Base-by-base conservation (phyloP, 2,888 invertebrate species). In the Glyphotaelius pellucidus region DNA sequence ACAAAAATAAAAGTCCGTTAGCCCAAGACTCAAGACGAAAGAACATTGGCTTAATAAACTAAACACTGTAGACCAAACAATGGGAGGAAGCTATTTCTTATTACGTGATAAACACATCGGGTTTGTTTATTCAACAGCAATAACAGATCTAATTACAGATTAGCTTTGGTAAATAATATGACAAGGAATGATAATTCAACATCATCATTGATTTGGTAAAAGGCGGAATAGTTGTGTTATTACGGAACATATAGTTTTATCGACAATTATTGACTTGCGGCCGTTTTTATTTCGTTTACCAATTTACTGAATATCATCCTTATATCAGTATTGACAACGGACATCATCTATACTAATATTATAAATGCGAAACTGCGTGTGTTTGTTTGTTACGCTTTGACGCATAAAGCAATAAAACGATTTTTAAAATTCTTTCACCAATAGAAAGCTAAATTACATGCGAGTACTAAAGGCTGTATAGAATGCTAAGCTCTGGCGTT, bases 41-140 rank as follows among this genome's bases (percentile, higher is more conserved):
- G 30, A 42, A 42, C 42, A 86, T 86, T 86, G 85, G 85, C 85
- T 42, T 4, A 52, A 31, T 87, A 87, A 47, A 47, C 52, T 31
- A 52, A 87, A 87, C 52, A 52, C 42, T 7, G 47, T 52, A 52
- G 31, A 52, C 47, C 52, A 87, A 87, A 87, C 87, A 87, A 87
- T 87, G 52, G 30, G 19, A n/a, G 30, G 19, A 30, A 47, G 31
- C 30, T 47, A 42, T 38, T 86, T 81, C 31, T 81, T 81, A 81
- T 81, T 81, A 32, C 30, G 32, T 31, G 31, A 81, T 81, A 14
- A 32, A 81, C 81, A 81, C 32, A 81, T 67, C n/a, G 7, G 25
- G 67, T 67, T 67, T 67, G 67, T 67, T 67, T 67, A 67, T 67
- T 25, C 25, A 67, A 67, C 67, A 67, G 67, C 67, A 67, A 67